These are phyloP conservation scores for Tenthredo amoena DNA, from an alignment of 2,888 invertebrate genomes.

Conservation along the genomic window DNA sequence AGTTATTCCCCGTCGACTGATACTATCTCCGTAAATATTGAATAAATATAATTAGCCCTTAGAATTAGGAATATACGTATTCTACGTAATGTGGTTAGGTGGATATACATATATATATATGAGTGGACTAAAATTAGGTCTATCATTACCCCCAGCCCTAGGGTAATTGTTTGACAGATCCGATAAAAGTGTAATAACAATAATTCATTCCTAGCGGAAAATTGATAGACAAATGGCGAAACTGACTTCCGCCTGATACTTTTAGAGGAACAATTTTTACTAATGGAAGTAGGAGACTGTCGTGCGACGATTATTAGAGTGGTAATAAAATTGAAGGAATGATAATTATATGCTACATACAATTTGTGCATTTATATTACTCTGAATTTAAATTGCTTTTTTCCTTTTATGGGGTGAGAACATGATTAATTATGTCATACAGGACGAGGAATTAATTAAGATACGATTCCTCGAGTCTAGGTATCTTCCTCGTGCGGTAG, in stretches of 20 bases:
- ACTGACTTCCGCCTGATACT: background rate
- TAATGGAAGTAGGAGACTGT: conserved; percentile 16
- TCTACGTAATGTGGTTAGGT: background rate
- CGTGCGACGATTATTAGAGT: background rate
- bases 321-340: background rate
- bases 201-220: conserved; percentile 19
- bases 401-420: background rate
- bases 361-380: background rate
- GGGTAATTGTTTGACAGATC: conserved; percentile 37
- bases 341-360: background rate
- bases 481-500: background rate
- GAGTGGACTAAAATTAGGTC: conserved; percentile 3
- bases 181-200: conserved; percentile 26
- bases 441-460: conserved; percentile 15
- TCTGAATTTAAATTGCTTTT: conserved; percentile 11
- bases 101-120: background rate
- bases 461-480: conserved; percentile 35
- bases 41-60: conserved; percentile 71
- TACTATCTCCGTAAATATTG: conserved; percentile 70
- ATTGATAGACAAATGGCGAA: conserved; percentile 21
- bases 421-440: conserved; percentile 38
- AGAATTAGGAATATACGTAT: conserved; percentile 55
- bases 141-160: conserved; percentile 10
- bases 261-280: background rate
- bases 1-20: conserved; percentile 62